These are phyloP conservation scores for Eurytoma californica DNA, from an alignment of 2,888 invertebrate genomes.

Conservation along the genomic window DNA sequence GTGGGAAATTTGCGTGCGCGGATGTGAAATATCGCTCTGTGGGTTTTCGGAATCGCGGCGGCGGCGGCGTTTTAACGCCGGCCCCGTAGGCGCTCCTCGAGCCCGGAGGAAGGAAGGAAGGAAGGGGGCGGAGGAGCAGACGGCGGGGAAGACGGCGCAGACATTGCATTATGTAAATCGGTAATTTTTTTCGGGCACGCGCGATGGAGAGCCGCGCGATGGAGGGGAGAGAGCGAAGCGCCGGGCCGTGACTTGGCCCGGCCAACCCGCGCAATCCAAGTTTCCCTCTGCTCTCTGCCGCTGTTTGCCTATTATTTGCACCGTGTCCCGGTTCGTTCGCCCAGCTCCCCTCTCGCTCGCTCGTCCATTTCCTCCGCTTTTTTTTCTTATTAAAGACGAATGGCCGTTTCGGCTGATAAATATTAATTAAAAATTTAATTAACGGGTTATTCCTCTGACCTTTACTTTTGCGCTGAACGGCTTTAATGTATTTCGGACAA, in stretches of 20 bases:
- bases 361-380: background rate
- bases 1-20: slow-evolving; percentile 1
- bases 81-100: background rate
- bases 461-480: background rate
- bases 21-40: slow-evolving; percentile 44
- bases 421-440: slow-evolving; percentile 51
- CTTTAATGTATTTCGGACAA: background rate
- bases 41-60: slow-evolving; percentile 34
- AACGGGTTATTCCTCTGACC: background rate
- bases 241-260: slow-evolving; percentile 21
- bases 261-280: slow-evolving; percentile 22
- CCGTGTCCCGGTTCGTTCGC: background rate
- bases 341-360: background rate
- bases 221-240: background rate
- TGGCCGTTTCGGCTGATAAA: slow-evolving; percentile 8
- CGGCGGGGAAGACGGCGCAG: slow-evolving; percentile 21
- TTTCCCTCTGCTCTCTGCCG: slow-evolving; percentile 23
- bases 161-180: slow-evolving; percentile 57
- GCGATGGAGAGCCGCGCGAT: slow-evolving; percentile 12
- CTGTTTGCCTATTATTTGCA: slow-evolving; percentile 48
- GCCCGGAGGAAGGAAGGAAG: slow-evolving; percentile 29
- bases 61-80: slow-evolving; percentile 10
- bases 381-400: slow-evolving; percentile 23
- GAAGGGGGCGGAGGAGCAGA: slow-evolving; percentile 5
- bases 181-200: slow-evolving; percentile 34